phyloP scores from a whole-genome alignment of 1,140 invertebrate species.

The Ectropis grisescens region DNA sequence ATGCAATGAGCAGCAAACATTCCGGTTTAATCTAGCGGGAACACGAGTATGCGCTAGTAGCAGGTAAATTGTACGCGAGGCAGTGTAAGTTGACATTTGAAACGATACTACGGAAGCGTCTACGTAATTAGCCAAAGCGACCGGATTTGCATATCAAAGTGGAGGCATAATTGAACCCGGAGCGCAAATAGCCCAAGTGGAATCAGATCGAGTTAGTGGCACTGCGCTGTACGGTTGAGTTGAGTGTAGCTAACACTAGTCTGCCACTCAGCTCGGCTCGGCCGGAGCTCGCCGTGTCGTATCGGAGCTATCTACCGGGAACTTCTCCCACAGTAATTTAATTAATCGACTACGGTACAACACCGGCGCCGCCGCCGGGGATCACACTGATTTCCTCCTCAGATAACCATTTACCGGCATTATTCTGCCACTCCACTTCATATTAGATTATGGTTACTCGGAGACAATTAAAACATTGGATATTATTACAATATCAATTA shows the following conservation, averaged over 20 bases:
- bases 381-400: conserved; percentile 54
- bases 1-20: too few relatives aligned
- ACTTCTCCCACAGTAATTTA: conserved; percentile 47
- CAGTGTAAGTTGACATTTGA: conserved; percentile 32
- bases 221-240: conserved; percentile 37
- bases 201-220: conserved; percentile 59
- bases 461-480: neutral
- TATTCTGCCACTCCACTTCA: conserved; percentile 47
- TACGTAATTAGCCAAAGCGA: conserved; percentile 60
- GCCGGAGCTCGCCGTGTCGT: conserved; percentile 4
- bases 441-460: conserved; percentile 37
- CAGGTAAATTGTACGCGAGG: neutral
- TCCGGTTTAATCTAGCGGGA: too few relatives aligned
- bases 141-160: conserved; percentile 65
- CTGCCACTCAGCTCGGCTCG: neutral
- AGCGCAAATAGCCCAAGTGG: conserved; percentile 61
- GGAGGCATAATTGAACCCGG: conserved; percentile 57
- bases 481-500: too few relatives aligned
- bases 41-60: too few relatives aligned
- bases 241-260: conserved; percentile 31
- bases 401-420: conserved; percentile 58
- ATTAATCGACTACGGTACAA: conserved; percentile 55
- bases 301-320: conserved; percentile 16
- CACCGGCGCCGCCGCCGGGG: conserved; percentile 30
- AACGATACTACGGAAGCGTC: conserved; percentile 44